Conservation (phyloP, 2,113 vertebrate species). For the Siniperca knerii region DNA sequence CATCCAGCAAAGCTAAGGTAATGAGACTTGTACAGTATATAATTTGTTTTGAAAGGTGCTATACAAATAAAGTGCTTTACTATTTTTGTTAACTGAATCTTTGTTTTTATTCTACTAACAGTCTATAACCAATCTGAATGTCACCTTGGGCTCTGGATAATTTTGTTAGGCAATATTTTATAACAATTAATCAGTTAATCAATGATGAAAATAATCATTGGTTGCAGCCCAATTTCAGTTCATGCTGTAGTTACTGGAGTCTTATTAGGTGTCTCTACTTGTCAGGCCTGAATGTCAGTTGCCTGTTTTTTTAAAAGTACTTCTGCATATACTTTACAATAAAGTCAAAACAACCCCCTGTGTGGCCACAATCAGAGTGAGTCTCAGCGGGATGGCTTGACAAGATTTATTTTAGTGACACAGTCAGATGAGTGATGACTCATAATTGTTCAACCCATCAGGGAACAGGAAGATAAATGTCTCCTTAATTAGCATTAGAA, state of each 20-base stretch:
- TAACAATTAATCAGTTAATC: neutral
- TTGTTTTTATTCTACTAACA: neutral
- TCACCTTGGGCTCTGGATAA: neutral
- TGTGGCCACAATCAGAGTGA: conserved; percentile 13
- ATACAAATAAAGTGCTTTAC: too few species aligned
- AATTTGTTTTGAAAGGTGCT: too few species aligned
- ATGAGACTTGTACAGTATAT: neutral
- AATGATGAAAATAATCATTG: neutral
- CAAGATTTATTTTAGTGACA: conserved; percentile 33
- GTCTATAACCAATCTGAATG: neutral
- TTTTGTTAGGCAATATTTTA: neutral
- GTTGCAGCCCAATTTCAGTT: neutral
- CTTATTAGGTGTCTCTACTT: neutral
- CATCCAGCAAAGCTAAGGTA: conserved; percentile 82
- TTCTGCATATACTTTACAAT: neutral
- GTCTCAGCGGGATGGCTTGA: conserved; percentile 39
- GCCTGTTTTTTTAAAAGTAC: neutral
- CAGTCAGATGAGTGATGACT: conserved; percentile 42
- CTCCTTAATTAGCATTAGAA: conserved; percentile 41
- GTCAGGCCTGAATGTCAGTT: neutral
- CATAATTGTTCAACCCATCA: conserved; percentile 52
- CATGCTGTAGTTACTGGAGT: neutral
- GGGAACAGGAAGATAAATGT: conserved; percentile 42
- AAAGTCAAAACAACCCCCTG: conserved; percentile 12
- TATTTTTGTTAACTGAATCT: neutral